Conservation (phyloP, 2,113 vertebrate genomes). For the Alligator sinensis region DNA sequence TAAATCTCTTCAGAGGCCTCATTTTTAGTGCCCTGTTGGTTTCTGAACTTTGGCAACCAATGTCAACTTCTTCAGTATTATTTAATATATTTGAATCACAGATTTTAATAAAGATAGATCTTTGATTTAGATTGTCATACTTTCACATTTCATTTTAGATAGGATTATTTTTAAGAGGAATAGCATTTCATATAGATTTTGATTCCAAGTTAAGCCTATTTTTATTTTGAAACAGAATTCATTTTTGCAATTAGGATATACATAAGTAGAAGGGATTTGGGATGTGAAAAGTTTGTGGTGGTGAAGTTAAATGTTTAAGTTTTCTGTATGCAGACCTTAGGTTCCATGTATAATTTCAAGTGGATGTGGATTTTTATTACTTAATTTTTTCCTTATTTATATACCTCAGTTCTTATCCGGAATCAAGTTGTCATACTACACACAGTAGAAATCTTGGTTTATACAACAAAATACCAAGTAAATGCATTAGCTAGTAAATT, state of each 20-base stretch:
- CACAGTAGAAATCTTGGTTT: not conserved
- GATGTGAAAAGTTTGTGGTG: not conserved
- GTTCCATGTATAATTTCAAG: not conserved
- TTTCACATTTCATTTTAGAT: too few relatives aligned
- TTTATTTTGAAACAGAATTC: too few relatives aligned
- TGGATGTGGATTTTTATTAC: not conserved
- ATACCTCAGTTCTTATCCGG: not conserved
- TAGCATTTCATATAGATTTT: too few relatives aligned
- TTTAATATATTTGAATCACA: too few relatives aligned
- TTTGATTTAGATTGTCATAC: too few relatives aligned
- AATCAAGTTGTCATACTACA: not conserved
- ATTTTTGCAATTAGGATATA: not conserved
- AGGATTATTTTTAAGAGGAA: too few relatives aligned
- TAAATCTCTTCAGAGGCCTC: too few relatives aligned
- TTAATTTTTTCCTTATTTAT: not conserved
- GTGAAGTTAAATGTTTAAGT: not conserved
- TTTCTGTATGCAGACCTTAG: not conserved
- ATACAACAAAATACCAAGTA: not conserved
- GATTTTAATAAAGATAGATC: too few relatives aligned
- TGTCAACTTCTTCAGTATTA: too few relatives aligned
- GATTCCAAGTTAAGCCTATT: too few relatives aligned
- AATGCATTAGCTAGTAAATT: rapidly evolving
- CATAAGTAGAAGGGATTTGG: not conserved
- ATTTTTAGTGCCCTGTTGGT: too few relatives aligned
- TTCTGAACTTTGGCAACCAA: too few relatives aligned